Evolutionary conservation across 2,113 vertebrate species (phyloP), one percentile per base, ranked within the genome.

Genomic region (Corynorhinus townsendii): DNA sequence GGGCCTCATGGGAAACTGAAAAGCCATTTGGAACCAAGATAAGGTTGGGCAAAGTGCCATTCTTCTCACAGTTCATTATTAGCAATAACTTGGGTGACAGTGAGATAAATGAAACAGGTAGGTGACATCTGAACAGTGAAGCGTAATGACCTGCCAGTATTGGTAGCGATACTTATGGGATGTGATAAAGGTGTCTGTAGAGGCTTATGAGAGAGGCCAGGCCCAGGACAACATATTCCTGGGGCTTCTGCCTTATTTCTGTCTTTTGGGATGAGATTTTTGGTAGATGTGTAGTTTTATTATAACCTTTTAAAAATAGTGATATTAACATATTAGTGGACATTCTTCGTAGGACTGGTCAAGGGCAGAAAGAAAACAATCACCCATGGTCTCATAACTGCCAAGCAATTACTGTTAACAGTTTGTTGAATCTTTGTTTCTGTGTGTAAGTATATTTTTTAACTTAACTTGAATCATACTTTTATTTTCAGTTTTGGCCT

Each of bases 351-450:
- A 88, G 33, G 56, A 68, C 43, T 79, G 19, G 56, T 9, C 19
- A 24, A 5, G 93, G 64, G 43, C 30, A 59, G 12, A 87, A 43
- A 87, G 79, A 80, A 88, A 87, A 73, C 11, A 90, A 7, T 91
- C 38, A 62, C 30, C 52, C 12, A 20, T 93, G 75, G 24, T 91
- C 40, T 80, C 40, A 68, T 85, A 62, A 85, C 2, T 52, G 22
- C 68, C 8, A 86, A 90, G 17, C 77, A 90, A n/a, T 82, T 38
- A 90, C 45, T 77, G 7, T 62, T 66, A 52, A 4, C 19, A 49
- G 22, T 71, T 75, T 40, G 24, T 87, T 69, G 38, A 38, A 77
- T 90, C 49, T 92, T 93, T 90, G 77, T 80, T 94, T 96, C 83
- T 77, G 0, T 94, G 47, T 19, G 10, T 86, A 85, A 66, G 45